Base-by-base conservation (phyloP, 2,888 invertebrate genomes). In the Lymantria dispar region DNA sequence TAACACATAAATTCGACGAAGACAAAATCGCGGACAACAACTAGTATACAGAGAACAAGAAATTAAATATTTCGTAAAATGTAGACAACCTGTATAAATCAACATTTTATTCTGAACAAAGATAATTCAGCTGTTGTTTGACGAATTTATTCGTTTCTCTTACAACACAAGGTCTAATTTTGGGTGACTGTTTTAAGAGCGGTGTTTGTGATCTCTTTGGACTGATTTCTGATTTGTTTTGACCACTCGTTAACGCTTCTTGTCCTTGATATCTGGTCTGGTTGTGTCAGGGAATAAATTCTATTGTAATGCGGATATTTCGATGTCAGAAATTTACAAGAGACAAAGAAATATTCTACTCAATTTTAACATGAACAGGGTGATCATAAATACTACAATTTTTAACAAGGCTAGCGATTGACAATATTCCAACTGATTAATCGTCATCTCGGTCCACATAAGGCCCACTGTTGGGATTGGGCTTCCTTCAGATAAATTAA, bases 171-270 rank as follows among this genome's bases (percentile, higher is more conserved):
- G 38, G 43, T 22, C 12, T 8, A 29, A 14, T 22, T 45, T 54
- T 31, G 48, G 11, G 1, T 45, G 46, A 43, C 43, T 33, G 51
- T 38, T 22, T 22, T 22, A 7, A 45, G 58, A 30, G 48, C 13
- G 1, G 8, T n/a, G 13, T 40, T 15, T 0, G 33, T 59, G 44
- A 44, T 29, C 41, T 40, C 13, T 44, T 48, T 46, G 44, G 43
- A 48, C 46, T 46, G 48, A 48, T 48, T 52, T 52, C 48, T 76
- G 78, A 80, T 79, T 76, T 81, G 81, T 83, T 82, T 78, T 76
- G 81, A 80, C 58, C 64, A 76, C 73, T 81, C 71, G 74, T 81
- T 81, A 81, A 65, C 74, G 70, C 74, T 75, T 70, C 74, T 74
- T 74, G 71, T 66, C 52, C 60, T 62, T 56, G 52, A 45, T 46